Conservation (phyloP, 2,797 vertebrate species). For the Rhynchotus rufescens region DNA sequence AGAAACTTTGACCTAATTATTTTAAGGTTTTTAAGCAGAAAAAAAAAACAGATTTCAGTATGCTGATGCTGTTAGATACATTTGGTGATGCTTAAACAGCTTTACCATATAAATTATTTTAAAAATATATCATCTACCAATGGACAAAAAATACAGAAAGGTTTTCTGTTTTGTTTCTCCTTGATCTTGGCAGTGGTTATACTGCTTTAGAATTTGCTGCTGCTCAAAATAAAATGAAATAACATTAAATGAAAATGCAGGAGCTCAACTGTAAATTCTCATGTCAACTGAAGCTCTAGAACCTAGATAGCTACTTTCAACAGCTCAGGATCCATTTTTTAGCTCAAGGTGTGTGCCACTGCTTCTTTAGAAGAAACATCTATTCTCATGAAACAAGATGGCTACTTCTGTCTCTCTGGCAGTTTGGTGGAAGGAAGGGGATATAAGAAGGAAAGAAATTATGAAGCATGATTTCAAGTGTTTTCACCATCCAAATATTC, state of each 20-base stretch:
- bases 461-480: background rate
- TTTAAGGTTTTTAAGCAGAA: conserved; percentile 57
- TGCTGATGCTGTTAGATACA: conserved; percentile 7
- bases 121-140: conserved; percentile 8
- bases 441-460: background rate
- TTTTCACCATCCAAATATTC: background rate
- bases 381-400: background rate
- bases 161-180: background rate
- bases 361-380: background rate
- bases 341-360: background rate
- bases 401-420: background rate
- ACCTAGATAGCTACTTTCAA: background rate
- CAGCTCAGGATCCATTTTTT: background rate
- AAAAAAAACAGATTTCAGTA: conserved; percentile 67
- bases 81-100: conserved; percentile 28
- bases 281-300: background rate
- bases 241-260: background rate
- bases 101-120: background rate
- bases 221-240: background rate
- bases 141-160: background rate
- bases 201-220: background rate
- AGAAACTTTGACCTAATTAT: conserved; percentile 74
- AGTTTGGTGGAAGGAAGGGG: background rate
- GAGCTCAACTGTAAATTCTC: background rate
- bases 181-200: background rate